Conservation (phyloP, 2,797 vertebrate genomes). For the Sparidentex hasta region DNA sequence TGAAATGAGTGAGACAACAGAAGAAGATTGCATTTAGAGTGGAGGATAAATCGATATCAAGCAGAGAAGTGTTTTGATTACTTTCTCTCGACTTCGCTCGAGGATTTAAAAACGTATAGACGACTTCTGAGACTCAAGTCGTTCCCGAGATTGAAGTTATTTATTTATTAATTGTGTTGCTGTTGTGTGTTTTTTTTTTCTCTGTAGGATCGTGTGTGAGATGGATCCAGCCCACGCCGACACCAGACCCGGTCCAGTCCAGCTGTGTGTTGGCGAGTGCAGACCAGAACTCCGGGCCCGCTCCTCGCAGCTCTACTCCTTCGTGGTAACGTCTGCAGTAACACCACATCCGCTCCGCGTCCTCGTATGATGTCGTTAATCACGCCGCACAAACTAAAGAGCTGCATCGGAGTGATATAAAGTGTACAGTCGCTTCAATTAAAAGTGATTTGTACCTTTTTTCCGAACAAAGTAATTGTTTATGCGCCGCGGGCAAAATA, state of each 20-base stretch:
- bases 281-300: constrained; percentile 93
- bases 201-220: constrained; percentile 97
- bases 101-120: constrained; percentile 24
- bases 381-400: background rate
- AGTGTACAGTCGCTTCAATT: constrained; percentile 29
- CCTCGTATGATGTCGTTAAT: no score
- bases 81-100: constrained; percentile 51
- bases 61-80: constrained; percentile 57
- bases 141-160: background rate
- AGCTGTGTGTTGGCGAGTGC: constrained; percentile 96
- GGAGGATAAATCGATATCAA: constrained; percentile 58
- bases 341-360: background rate
- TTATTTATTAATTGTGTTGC: constrained; percentile 9
- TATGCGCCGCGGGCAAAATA: constrained; percentile 41
- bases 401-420: background rate
- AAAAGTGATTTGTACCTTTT: constrained; percentile 20
- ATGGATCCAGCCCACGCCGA: constrained; percentile 90
- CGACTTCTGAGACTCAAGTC: constrained; percentile 4
- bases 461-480: constrained; percentile 41
- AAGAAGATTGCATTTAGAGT: constrained; percentile 64
- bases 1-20: constrained; percentile 68
- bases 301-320: constrained; percentile 92
- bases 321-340: constrained; percentile 89
- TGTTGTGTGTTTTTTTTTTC: constrained; percentile 57
- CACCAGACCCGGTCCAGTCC: constrained; percentile 90